These are phyloP conservation scores for Microtus montanus DNA, from an alignment of 2,113 vertebrate species.

Conservation along the genomic window DNA sequence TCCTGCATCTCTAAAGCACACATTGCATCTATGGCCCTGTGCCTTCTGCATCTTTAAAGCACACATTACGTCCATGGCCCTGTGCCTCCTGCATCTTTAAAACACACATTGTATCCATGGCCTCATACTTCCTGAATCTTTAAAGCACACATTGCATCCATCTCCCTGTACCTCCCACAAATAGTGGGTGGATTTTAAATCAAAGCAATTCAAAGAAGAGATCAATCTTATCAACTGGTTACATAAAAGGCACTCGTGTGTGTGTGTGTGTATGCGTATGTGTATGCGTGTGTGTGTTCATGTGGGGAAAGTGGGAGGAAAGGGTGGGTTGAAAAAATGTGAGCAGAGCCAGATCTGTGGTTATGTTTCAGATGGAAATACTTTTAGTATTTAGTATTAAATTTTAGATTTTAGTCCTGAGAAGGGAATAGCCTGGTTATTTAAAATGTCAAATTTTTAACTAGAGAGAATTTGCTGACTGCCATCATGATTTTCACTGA, in stretches of 20 bases:
- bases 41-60: slow-evolving; percentile 71
- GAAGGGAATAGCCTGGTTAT: slow-evolving; percentile 31
- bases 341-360: slow-evolving; percentile 62
- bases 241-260: slow-evolving; percentile 74
- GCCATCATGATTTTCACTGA: background rate
- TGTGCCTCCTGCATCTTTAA: background rate
- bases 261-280: background rate
- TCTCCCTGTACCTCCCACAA: slow-evolving; percentile 74
- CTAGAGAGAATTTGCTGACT: background rate
- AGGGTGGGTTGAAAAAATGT: slow-evolving; percentile 60
- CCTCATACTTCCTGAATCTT: slow-evolving; percentile 68
- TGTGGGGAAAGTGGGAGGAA: slow-evolving; percentile 68
- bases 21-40: background rate
- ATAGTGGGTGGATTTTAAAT: slow-evolving; percentile 77
- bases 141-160: slow-evolving; percentile 28
- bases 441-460: slow-evolving; percentile 44
- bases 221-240: slow-evolving; percentile 77
- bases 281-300: background rate
- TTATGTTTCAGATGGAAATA: slow-evolving; percentile 38
- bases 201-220: slow-evolving; percentile 74
- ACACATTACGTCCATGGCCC: background rate
- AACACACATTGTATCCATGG: background rate
- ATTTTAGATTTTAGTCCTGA: slow-evolving; percentile 71
- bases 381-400: slow-evolving; percentile 20
- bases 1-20: slow-evolving; percentile 37